phyloP scores from a whole-genome alignment of 2,113 vertebrate genomes.

The Oncorhynchus masou region DNA sequence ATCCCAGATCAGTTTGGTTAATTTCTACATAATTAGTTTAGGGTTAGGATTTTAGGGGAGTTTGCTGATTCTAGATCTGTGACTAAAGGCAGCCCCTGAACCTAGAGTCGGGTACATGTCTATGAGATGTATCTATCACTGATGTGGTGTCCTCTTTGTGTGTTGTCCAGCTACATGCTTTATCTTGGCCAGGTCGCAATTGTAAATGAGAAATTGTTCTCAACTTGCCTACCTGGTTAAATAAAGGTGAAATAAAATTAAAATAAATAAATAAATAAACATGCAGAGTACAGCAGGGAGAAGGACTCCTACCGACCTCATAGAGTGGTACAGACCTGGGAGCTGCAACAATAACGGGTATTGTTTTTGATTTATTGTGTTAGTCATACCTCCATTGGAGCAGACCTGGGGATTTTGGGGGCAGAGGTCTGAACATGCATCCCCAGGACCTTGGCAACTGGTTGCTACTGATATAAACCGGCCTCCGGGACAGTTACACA shows the following conservation, averaged over 20 bases:
- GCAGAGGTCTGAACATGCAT: slow-evolving; percentile 94
- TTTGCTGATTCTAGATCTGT: background rate
- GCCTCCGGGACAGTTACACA: slow-evolving; percentile 81
- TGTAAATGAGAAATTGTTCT: no score
- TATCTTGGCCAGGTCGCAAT: no score
- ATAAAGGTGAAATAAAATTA: no score
- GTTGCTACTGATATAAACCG: slow-evolving; percentile 79
- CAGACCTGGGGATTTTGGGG: slow-evolving; percentile 87
- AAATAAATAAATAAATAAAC: no score
- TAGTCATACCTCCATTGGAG: slow-evolving; percentile 87
- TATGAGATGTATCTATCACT: background rate
- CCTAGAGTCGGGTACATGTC: no score
- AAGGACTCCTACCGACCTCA: slow-evolving; percentile 90
- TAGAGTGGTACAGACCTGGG: slow-evolving; percentile 93
- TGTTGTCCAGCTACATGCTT: slow-evolving; percentile 82
- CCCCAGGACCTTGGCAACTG: slow-evolving; percentile 85
- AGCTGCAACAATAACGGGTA: slow-evolving; percentile 79
- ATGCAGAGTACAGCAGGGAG: slow-evolving; percentile 74
- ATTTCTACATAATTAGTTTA: no score
- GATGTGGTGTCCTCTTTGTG: background rate
- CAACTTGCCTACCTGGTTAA: no score
- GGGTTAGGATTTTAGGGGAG: no score
- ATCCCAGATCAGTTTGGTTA: no score
- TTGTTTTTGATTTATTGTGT: background rate
- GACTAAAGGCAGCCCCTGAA: no score